Percentiles rank a stretch among this genome's conserved stretches.
Evolutionary conservation across 2,888 invertebrate species (phyloP).

Genomic region (Eumerus sabulonum): DNA sequence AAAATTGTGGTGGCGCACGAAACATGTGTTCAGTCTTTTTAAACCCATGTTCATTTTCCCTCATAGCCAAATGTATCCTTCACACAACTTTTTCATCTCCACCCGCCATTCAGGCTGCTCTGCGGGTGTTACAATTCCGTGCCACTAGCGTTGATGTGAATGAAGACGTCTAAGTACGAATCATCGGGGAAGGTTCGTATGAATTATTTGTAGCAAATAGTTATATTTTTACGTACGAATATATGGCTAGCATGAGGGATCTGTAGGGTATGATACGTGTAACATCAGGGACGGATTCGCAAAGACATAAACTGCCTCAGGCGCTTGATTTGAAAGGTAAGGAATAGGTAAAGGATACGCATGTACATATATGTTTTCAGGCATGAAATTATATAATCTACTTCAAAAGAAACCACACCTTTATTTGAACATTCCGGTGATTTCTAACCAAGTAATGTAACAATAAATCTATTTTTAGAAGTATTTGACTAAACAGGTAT

Average conservation of each 20-base stretch:
- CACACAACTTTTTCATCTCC: neutral
- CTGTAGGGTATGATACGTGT: neutral
- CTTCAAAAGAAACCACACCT: too few relatives aligned
- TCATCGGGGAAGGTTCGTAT: conserved; percentile 18
- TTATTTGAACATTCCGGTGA: too few relatives aligned
- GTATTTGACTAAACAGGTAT: too few relatives aligned
- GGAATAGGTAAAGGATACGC: too few relatives aligned
- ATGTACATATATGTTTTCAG: too few relatives aligned
- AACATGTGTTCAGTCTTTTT: conserved; percentile 60
- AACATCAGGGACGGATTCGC: conserved; percentile 27
- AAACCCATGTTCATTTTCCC: conserved; percentile 48
- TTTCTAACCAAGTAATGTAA: too few relatives aligned
- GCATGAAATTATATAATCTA: too few relatives aligned
- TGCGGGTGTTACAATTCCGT: too few relatives aligned
- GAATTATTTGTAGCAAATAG: conserved; percentile 43
- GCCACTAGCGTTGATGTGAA: conserved; percentile 9
- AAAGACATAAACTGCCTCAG: too few relatives aligned
- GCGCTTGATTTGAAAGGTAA: too few relatives aligned
- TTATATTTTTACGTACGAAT: conserved; percentile 2
- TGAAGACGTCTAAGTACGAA: conserved; percentile 35
- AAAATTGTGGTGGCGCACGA: neutral
- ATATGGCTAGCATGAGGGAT: neutral
- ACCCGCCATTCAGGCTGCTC: too few relatives aligned
- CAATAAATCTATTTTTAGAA: too few relatives aligned
- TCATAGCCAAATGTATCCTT: conserved; percentile 17